Conservation (phyloP, 2,797 vertebrate genomes). For the Dermochelys coriacea region DNA sequence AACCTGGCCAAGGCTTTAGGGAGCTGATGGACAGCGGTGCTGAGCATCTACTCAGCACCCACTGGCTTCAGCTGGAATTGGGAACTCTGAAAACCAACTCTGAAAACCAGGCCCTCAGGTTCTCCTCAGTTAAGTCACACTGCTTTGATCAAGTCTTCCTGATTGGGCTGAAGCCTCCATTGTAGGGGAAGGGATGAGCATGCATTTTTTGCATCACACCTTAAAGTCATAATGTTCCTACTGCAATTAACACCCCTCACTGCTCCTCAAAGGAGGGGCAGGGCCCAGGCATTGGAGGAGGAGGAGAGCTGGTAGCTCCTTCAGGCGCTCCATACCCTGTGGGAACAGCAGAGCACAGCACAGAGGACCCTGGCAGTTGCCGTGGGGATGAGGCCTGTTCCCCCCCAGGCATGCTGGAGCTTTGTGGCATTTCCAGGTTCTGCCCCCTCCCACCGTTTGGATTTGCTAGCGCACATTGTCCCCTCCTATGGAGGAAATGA, state of each 20-base stretch:
- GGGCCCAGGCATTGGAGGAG: fast-evolving
- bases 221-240: background rate
- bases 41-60: background rate
- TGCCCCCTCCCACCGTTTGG: background rate
- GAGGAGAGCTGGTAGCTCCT: background rate
- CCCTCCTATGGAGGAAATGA: background rate
- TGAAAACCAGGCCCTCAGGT: background rate
- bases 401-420: background rate
- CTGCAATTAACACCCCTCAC: background rate
- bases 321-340: background rate
- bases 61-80: too few relatives aligned
- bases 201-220: background rate
- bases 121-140: too few relatives aligned
- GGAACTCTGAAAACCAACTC: background rate
- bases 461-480: constrained; percentile 2
- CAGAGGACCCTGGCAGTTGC: background rate
- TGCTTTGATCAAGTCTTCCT: background rate
- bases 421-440: background rate
- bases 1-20: background rate
- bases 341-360: background rate
- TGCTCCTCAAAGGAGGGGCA: background rate
- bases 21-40: background rate
- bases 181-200: fast-evolving
- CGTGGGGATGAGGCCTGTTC: background rate
- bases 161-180: background rate